Evolutionary conservation across 2,888 invertebrate genomes (phyloP).

Genomic region (Branchellion lobata): DNA sequence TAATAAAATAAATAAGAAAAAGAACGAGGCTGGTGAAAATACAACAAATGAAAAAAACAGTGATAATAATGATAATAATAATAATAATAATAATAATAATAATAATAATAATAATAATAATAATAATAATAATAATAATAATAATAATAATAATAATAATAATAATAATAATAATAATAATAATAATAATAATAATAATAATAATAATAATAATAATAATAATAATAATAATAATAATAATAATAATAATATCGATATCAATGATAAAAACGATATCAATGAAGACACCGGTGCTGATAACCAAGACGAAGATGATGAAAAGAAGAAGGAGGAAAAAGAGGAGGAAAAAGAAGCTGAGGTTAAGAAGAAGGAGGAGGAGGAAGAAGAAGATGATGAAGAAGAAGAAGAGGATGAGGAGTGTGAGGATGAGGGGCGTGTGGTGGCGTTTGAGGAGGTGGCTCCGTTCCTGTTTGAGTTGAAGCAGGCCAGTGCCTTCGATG

Average conservation of each 20-base stretch:
- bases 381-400: not conserved
- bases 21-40: too few species aligned
- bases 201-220: too few species aligned
- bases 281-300: constrained; percentile 95
- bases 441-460: constrained; percentile 31
- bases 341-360: constrained; percentile 65
- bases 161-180: too few species aligned
- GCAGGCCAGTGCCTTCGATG: not conserved
- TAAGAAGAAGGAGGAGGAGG: not conserved
- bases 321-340: not conserved
- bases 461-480: constrained; percentile 18
- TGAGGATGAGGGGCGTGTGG: constrained; percentile 26
- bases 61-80: too few species aligned
- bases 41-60: too few species aligned
- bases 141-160: too few species aligned
- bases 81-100: too few species aligned
- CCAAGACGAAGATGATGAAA: constrained; percentile 71
- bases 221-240: too few species aligned
- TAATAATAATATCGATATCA: too few species aligned
- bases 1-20: not conserved
- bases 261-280: constrained; percentile 89
- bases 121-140: too few species aligned
- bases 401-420: constrained; percentile 24
- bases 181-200: too few species aligned
- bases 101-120: too few species aligned